Evolutionary conservation across 2,113 vertebrate genomes (phyloP).

Genomic region (Geothlypis trichas): DNA sequence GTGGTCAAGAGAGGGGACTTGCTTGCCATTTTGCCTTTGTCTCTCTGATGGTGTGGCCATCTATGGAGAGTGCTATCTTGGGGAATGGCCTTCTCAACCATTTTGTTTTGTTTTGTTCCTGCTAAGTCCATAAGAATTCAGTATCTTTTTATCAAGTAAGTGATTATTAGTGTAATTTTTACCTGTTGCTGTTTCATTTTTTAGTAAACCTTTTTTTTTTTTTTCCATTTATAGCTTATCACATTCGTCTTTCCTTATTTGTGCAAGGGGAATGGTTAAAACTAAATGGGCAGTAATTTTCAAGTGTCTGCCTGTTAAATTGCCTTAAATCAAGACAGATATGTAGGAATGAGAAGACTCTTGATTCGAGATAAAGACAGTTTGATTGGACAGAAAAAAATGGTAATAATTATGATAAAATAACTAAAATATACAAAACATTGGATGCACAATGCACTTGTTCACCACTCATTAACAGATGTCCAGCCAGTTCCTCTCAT

Average conservation of each 20-base stretch:
- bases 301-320: not conserved
- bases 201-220: not conserved
- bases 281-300: not conserved
- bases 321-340: not conserved
- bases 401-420: fast-evolving
- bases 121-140: not conserved
- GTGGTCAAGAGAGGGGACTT: fast-evolving
- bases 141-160: no score
- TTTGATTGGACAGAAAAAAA: not conserved
- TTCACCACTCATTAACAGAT: no score
- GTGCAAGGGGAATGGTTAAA: not conserved
- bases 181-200: not conserved
- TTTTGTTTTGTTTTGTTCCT: not conserved
- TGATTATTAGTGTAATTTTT: not conserved
- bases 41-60: not conserved
- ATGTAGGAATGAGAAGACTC: not conserved
- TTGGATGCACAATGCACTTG: not conserved
- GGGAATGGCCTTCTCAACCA: no score
- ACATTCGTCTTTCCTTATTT: not conserved
- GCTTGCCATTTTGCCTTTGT: not conserved
- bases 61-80: not conserved
- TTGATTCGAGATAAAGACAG: not conserved
- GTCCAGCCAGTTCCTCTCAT: not conserved
- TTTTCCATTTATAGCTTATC: not conserved
- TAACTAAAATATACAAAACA: not conserved